phyloP scores from a whole-genome alignment of 2,797 vertebrate genomes.

The Clarias fuscus region DNA sequence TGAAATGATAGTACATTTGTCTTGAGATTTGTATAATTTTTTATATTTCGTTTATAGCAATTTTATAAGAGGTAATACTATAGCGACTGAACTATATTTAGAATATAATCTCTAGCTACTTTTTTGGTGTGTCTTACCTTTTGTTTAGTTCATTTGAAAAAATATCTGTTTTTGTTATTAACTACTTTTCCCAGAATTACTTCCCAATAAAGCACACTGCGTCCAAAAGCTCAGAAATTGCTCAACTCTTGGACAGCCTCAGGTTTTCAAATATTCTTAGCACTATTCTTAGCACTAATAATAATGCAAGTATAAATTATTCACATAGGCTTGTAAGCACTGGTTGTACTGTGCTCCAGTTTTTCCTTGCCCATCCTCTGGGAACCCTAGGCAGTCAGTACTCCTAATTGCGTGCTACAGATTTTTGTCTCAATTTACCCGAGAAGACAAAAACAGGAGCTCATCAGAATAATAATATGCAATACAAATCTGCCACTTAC shows the following conservation, averaged over 20 bases:
- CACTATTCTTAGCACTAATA: background rate
- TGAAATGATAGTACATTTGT: background rate
- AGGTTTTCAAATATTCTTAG: background rate
- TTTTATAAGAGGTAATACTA: background rate
- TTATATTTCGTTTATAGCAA: background rate
- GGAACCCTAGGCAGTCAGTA: background rate
- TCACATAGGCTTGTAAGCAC: background rate
- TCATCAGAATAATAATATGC: background rate
- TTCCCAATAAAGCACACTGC: background rate
- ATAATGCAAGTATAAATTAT: background rate
- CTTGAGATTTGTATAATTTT: background rate
- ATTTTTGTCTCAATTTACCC: background rate
- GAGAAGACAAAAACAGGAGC: background rate
- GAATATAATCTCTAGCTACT: background rate
- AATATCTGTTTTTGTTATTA: background rate
- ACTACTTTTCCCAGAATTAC: background rate
- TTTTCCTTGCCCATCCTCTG: background rate
- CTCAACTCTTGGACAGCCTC: background rate
- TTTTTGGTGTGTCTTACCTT: background rate
- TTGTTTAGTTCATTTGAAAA: background rate
- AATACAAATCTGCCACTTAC: constrained; percentile 76
- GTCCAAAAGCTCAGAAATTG: background rate
- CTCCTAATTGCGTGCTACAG: constrained; percentile 3
- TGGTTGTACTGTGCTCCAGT: background rate
- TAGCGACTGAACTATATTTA: background rate